Evolutionary conservation across 2,113 vertebrate species (phyloP), one percentile per base, ranked within the genome.

Genomic region (Erythrocercus mccallii): DNA sequence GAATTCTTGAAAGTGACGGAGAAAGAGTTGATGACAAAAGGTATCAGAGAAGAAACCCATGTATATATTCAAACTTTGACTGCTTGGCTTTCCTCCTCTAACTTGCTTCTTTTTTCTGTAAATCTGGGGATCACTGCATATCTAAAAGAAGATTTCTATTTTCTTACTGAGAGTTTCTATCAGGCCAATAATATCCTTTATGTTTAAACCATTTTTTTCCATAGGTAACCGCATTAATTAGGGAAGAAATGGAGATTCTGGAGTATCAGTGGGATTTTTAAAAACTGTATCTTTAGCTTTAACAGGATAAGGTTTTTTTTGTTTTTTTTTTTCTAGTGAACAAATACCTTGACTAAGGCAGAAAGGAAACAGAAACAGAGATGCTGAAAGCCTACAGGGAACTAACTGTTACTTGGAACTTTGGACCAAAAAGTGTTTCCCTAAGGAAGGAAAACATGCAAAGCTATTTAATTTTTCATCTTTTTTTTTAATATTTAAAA

Each of bases 401-500:
- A 27, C 42, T 45, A 45, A 30, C 5, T 60, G n/a, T 8, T 77
- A 73, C 30, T 66, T 86, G 56, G 10, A 82, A 66, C 71, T 88
- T 92, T 33, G 30, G 18, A 51, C 54, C 45, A 80, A 62, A 91
- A 86, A 38, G 17, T 1, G 2, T 83, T 95, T 95, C 86, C 80
- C 68, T 25, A 45, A 77, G 79, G 72, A 92, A 83, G 27, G 20
- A 31, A 90, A 92, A 90, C 62, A 92, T 66, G 79, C 30, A 86
- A 80, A 90, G 47, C 25, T 57, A 42, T 66, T 82, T 61, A 85
- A 88, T 72, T 86, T 96, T 95, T 94, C 22, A 96, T 77, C 71
- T 54, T 40, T 57, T 35, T n/a, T 88, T 95, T 95, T 73, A 90
- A 96, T 92, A 82, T 92, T 95, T 94, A 72, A 92, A 91, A 64